These are phyloP conservation scores for Coleophora deauratella DNA, from an alignment of 2,888 invertebrate genomes.

Conservation along the genomic window DNA sequence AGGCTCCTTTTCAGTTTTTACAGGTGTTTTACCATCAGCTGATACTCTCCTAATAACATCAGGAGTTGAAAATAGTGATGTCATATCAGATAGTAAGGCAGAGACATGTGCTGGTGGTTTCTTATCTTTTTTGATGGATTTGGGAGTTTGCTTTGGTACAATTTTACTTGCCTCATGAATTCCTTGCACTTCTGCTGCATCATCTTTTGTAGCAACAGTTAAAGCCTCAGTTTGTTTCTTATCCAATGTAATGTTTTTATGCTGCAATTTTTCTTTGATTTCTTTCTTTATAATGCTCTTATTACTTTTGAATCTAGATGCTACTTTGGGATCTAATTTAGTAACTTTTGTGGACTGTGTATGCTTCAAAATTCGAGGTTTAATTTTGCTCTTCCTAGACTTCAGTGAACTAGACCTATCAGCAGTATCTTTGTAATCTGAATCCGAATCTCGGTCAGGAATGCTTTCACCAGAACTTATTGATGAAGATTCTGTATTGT, in stretches of 20 bases:
- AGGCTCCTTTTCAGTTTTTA: conserved; percentile 65
- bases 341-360: conserved; percentile 30
- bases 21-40: conserved; percentile 59
- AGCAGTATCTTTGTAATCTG: conserved; percentile 71
- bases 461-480: conserved; percentile 69
- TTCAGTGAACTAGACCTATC: conserved; percentile 42
- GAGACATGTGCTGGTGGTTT: conserved; percentile 76
- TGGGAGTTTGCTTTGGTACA: conserved; percentile 53
- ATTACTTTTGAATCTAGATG: conserved; percentile 40
- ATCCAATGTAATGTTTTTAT: conserved; percentile 37
- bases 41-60: conserved; percentile 83
- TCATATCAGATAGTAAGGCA: conserved; percentile 73
- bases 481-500: conserved; percentile 66
- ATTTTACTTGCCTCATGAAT: conserved; percentile 45
- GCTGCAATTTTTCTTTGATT: conserved; percentile 46
- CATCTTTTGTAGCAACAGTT: conserved; percentile 13
- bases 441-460: conserved; percentile 77
- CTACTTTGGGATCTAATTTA: conserved; percentile 44
- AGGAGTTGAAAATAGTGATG: conserved; percentile 84
- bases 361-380: conserved; percentile 55
- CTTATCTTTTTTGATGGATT: conserved; percentile 62
- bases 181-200: too few species aligned
- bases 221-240: conserved; percentile 30
- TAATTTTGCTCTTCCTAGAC: conserved; percentile 44
- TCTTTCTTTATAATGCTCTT: conserved; percentile 46